Evolutionary conservation across 1,140 invertebrate species (phyloP).

Genomic region (Lasioglossum baleicum): DNA sequence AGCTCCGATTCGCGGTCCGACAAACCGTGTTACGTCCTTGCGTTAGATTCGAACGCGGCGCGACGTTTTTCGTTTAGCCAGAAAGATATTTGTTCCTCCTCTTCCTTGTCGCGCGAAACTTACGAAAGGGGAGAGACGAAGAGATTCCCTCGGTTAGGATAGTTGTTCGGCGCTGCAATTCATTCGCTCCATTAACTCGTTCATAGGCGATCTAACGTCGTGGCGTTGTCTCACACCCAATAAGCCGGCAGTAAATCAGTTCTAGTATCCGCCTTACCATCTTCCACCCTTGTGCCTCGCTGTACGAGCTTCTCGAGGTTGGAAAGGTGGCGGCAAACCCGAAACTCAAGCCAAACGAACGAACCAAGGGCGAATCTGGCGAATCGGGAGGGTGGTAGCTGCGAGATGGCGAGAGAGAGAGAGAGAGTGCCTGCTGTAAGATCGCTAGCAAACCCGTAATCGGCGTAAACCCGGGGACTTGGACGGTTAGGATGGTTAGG

Average conservation of each 20-base stretch:
- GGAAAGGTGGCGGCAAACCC: conserved; percentile 66
- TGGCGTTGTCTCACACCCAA: conserved; percentile 63
- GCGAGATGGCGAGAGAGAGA: conserved; percentile 25
- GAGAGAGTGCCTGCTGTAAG: conserved; percentile 56
- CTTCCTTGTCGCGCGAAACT: too few relatives aligned
- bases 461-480: conserved; percentile 76
- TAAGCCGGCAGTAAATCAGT: conserved; percentile 77
- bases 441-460: conserved; percentile 72
- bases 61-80: background rate
- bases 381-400: conserved; percentile 32
- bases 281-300: conserved; percentile 29
- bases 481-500: conserved; percentile 62
- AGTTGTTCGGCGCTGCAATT: conserved; percentile 42
- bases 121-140: background rate
- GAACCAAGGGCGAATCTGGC: conserved; percentile 58
- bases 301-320: conserved; percentile 38
- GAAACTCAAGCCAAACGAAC: conserved; percentile 76
- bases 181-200: conserved; percentile 76
- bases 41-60: conserved; percentile 26
- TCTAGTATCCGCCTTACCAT: conserved; percentile 53
- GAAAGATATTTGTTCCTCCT: too few relatives aligned
- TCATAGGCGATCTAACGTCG: conserved; percentile 74
- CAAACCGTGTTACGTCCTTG: conserved; percentile 71
- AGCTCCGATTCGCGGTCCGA: conserved; percentile 74
- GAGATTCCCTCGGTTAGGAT: conserved; percentile 46